Conservation (phyloP, 1,140 invertebrate species). For the Tetragnatha versicolor region DNA sequence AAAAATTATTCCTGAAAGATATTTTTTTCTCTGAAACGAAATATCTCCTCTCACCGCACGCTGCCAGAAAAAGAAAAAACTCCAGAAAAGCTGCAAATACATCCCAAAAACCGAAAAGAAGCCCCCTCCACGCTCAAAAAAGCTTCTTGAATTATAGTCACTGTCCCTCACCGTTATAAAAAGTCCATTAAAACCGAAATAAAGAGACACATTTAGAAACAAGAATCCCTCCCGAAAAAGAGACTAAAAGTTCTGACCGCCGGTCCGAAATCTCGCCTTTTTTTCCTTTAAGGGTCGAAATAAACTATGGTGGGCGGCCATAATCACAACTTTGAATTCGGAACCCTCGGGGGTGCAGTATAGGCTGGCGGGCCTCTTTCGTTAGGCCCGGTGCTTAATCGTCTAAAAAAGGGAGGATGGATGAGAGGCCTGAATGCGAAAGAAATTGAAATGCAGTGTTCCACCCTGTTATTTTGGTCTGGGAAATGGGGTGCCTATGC, state of each 20-base stretch:
- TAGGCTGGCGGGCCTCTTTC: constrained; percentile 23
- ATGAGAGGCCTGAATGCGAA: no score
- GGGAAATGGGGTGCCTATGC: no score
- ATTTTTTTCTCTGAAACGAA: no score
- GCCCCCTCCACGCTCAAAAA: constrained; percentile 1
- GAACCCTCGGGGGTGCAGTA: constrained; percentile 20
- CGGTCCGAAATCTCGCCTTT: neutral
- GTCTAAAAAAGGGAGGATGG: constrained; percentile 12
- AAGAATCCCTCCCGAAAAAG: neutral
- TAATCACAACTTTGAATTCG: constrained; percentile 42
- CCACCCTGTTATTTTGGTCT: no score
- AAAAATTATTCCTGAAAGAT: no score
- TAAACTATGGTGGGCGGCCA: constrained; percentile 4
- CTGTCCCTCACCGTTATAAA: constrained; percentile 7
- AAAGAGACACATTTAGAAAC: constrained; percentile 15
- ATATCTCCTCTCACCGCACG: no score
- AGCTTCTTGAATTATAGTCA: constrained; percentile 7
- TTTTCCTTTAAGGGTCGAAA: neutral
- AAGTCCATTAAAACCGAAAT: constrained; percentile 31
- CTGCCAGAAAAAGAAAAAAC: no score
- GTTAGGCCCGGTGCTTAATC: constrained; percentile 17
- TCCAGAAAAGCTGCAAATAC: no score
- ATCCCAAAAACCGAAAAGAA: no score
- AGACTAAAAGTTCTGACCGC: neutral
- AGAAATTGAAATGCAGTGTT: no score